These are phyloP conservation scores for Pongo pygmaeus DNA, from an alignment of 2,113 vertebrate genomes.

Conservation along the genomic window DNA sequence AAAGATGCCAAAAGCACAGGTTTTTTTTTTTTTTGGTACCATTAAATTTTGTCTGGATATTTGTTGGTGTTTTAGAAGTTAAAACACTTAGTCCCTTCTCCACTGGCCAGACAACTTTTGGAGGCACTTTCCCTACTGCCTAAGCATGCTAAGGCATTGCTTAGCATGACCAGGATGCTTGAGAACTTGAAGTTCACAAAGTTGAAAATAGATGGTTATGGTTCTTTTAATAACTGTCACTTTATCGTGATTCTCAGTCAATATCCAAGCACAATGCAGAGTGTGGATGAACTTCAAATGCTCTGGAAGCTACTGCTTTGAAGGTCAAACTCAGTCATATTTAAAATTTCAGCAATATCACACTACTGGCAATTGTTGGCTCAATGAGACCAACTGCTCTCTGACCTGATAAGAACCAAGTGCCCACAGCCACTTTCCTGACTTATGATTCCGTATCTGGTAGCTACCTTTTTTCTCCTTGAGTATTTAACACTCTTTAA, in stretches of 20 bases:
- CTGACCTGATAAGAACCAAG: not conserved
- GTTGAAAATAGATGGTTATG: not conserved
- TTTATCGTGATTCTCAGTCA: not conserved
- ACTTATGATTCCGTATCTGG: not conserved
- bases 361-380: fast-evolving
- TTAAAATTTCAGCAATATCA: not conserved
- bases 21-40: not conserved
- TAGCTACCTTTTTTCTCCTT: not conserved
- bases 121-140: not conserved
- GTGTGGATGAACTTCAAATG: not conserved
- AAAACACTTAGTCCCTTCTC: not conserved
- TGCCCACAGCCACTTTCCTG: not conserved
- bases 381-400: not conserved
- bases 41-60: conserved; percentile 3
- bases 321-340: not conserved
- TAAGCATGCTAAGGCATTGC: not conserved
- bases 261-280: not conserved
- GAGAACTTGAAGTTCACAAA: not conserved
- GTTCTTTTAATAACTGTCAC: not conserved
- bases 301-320: not conserved
- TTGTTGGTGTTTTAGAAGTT: conserved; percentile 17
- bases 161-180: not conserved
- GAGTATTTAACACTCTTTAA: not conserved
- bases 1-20: not conserved
- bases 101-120: not conserved